Base-by-base conservation (phyloP, 2,888 invertebrate species). In the Leptothorax acervorum region DNA sequence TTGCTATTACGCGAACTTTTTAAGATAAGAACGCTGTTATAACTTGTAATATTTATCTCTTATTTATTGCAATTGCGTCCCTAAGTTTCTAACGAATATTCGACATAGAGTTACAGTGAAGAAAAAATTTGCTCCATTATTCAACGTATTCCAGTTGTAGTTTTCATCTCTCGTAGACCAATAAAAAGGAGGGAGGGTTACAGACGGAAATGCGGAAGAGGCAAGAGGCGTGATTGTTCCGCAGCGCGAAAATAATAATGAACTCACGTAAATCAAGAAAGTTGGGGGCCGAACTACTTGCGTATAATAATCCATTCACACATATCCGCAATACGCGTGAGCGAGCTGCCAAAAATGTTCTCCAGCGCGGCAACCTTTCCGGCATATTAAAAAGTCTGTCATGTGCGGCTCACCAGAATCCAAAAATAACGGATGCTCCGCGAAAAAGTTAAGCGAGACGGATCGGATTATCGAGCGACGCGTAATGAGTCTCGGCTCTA, bases 251-350 rank as follows among this genome's bases (percentile, higher is more conserved):
- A 94, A 94, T 94, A 94, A 94, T 94, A 94, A 94, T 94, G 94
- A 94, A 94, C 93, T 94, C 93, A 86, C 92, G 91, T 94, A 94
- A 94, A 94, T 94, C 94, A 93, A 88, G 92, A 93, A 94, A 94
- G 94, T 94, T 94, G 88, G 92, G 78, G 91, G 83, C 90, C 88
- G 89, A 93, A 94, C 93, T 94, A 93, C 93, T 93, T 91, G 48
- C 83, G 87, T 85, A 92, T 85, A 92, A 90, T 91, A 92, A 92
- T 92, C 90, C 91, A 92, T 93, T 93, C 92, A 85, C 89, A 90
- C 48, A 91, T 90, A 85, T 86, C 83, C 87, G 90, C 87, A 85
- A 88, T 82, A 86, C 84, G 87, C 86, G 85, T 35, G 23, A 84
- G 88, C 81, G 71, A 73, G 83, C 88, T 92, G 92, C 93, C 93